Evolutionary conservation across 1,140 invertebrate genomes (phyloP), one percentile per base, ranked within the genome.

Genomic region (Atta texana): DNA sequence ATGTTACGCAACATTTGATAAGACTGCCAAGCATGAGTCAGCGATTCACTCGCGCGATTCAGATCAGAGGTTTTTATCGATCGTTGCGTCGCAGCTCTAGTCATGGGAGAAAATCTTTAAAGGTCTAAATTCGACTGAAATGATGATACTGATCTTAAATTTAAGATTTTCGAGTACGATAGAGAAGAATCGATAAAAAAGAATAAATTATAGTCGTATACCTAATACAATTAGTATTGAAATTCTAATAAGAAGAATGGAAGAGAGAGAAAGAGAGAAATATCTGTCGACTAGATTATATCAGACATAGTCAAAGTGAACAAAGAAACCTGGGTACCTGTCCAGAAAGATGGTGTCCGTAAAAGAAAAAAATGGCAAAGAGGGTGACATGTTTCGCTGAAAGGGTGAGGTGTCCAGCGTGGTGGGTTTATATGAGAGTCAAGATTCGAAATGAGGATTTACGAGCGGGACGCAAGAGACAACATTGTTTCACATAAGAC

Each of bases 401-500:
- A 84, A 84, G 72, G 57, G 89, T 86, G 74, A 14, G 74, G 59
- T 63, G 31, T 74, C 72, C n/a, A 55, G 1, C 51, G 12, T 59
- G 76, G 90, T 87, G 86, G 89, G 89, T 94, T 95, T 95, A 95
- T 95, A 95, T 90, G 94, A 94, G 94, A 94, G 93, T 93, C 90
- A 94, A 92, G 94, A 95, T 95, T 95, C 92, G 94, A 92, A 95
- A 95, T 95, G 94, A 95, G 94, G 90, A 95, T 95, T 95, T 95
- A 95, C 94, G 94, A 93, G 92, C 94, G 92, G 94, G 91, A 90
- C 92, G 92, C 88, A 89, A 90, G 85, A 92, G 91, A 92, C 92
- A 94, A 95, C 94, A 95, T 95, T 95, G 94, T 95, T 95, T 95
- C 94, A 92, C 95, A 94, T 95, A 94, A 95, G 94, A 95, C 93